A percentile compares a stretch with the other conserved stretches of the same genome.
phyloP scores from a whole-genome alignment of 2,888 invertebrate genomes.

The Adela reaumurella region DNA sequence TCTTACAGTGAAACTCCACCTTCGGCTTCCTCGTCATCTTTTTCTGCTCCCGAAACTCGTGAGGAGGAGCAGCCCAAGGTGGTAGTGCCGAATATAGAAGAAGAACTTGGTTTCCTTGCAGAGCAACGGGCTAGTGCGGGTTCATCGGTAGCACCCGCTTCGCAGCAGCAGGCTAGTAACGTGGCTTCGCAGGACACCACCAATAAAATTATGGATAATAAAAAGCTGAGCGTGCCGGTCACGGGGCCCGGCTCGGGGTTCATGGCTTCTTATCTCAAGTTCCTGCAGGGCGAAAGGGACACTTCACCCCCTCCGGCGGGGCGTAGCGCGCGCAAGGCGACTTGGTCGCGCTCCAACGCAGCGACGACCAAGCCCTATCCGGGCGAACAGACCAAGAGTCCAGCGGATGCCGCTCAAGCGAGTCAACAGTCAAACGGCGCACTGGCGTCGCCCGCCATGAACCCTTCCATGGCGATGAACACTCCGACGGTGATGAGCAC shows the following conservation, averaged over 20 bases:
- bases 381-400: conserved; percentile 30
- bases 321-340: conserved; percentile 63
- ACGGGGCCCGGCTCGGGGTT: conserved; percentile 69
- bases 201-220: conserved; percentile 55
- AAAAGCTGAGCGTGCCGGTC: conserved; percentile 58
- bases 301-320: conserved; percentile 74
- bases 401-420: conserved; percentile 31
- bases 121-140: conserved; percentile 55
- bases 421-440: conserved; percentile 44
- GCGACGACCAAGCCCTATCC: conserved; percentile 24
- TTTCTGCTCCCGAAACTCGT: conserved; percentile 54
- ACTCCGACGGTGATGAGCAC: conserved; percentile 31
- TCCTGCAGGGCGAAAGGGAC: conserved; percentile 78
- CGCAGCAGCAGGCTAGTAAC: conserved; percentile 47
- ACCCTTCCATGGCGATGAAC: conserved; percentile 34
- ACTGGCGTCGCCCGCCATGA: conserved; percentile 31
- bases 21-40: conserved; percentile 55
- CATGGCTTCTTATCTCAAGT: conserved; percentile 85
- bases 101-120: conserved; percentile 79
- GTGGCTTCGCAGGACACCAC: conserved; percentile 46
- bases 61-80: conserved; percentile 76
- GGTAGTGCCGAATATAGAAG: conserved; percentile 85
- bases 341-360: conserved; percentile 57
- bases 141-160: conserved; percentile 50
- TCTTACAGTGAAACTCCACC: conserved; percentile 57